Evolutionary conservation across 2,888 invertebrate genomes (phyloP), one percentile per base, ranked within the genome.

Genomic region (Agrypnus murinus): DNA sequence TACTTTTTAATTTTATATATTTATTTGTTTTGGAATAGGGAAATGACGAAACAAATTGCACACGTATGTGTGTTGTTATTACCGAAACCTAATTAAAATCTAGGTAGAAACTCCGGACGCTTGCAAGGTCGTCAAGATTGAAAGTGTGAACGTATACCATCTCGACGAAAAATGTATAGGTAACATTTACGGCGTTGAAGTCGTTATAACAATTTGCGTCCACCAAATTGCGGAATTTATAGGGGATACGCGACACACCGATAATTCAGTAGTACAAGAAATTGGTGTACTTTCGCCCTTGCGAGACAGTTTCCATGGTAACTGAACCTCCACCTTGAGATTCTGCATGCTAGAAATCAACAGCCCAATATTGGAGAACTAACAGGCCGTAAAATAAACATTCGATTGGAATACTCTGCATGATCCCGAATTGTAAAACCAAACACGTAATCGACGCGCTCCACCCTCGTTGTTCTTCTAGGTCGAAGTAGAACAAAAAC

Each of bases 381-480:
- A 65, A 58, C 65, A 58, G 46, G 57, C 65, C 46, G 58, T 65
- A 57, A 65, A 65, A 58, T 58, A 65, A 48, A 36, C 63, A 63
- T 63, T 63, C 48, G 48, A 63, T 32, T 34, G 36, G 48, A 63
- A 63, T 63, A 63, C 14, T 10, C 12, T 59, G 43, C 58, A 43
- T 59, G 40, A 43, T 59, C 15, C 40, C 12, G 43, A 43, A 59
- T 59, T 43, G 40, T 40, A 59, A 59, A 59, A 43, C 58, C 43
- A 43, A 43, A 43, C 58, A 59, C 58, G 58, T 55, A 40, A 59
- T 43, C 19, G 40, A 31, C 12, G 58, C 58, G 25, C 40, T 43
- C 43, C 36, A 25, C 43, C 19, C 19, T 12, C 31, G 43, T 36
- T 36, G 36, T 15, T 40, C 40, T 9, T 25, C 25, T 25, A 25